These are phyloP conservation scores for Mongoloraphidia duomilia DNA, from an alignment of 2,888 invertebrate genomes.

Conservation along the genomic window DNA sequence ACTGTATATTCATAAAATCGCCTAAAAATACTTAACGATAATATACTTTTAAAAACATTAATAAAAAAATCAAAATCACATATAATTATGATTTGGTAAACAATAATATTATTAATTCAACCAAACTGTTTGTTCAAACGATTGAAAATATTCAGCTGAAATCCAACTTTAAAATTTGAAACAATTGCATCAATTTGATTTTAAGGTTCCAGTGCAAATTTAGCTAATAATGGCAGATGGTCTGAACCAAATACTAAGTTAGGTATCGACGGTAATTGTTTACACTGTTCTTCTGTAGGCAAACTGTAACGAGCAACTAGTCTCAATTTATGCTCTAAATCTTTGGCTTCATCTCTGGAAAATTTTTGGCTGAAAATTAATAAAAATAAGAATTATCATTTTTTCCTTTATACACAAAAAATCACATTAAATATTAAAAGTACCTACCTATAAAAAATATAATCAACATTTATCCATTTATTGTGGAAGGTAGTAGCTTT, in stretches of 20 bases:
- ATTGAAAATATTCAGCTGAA: too few species aligned
- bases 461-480: slow-evolving; percentile 72
- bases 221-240: slow-evolving; percentile 66
- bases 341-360: too few species aligned
- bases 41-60: too few species aligned
- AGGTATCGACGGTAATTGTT: slow-evolving; percentile 46
- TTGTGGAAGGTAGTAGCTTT: slow-evolving; percentile 66
- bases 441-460: slow-evolving; percentile 72
- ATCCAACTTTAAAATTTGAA: too few species aligned
- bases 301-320: slow-evolving; percentile 49
- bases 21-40: too few species aligned
- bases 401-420: neutral
- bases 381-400: neutral
- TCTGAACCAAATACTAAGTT: slow-evolving; percentile 65
- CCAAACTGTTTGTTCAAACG: too few species aligned
- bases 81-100: too few species aligned
- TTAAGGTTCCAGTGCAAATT: slow-evolving; percentile 42
- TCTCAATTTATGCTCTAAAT: slow-evolving; percentile 25
- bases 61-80: too few species aligned
- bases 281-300: slow-evolving; percentile 47
- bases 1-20: too few species aligned
- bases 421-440: slow-evolving; percentile 2
- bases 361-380: neutral
- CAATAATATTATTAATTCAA: too few species aligned
- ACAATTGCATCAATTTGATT: neutral